Conservation (phyloP, 2,113 vertebrate species). For the Daphoenositta chrysoptera region DNA sequence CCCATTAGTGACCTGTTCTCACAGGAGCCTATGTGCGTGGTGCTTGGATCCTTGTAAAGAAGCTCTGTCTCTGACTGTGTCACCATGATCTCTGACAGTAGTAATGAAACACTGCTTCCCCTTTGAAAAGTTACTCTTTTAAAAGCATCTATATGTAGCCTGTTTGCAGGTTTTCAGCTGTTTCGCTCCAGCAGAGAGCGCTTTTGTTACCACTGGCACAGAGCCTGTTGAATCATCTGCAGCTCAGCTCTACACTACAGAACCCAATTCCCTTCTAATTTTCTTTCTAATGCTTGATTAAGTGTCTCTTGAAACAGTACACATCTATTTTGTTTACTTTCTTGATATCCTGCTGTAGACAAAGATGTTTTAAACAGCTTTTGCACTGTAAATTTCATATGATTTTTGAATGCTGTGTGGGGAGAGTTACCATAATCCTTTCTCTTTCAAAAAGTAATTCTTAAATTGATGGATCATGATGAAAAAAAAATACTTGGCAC, state of each 20-base stretch:
- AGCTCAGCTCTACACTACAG: background rate
- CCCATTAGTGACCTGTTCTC: background rate
- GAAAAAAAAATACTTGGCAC: background rate
- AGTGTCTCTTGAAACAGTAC: background rate
- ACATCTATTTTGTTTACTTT: background rate
- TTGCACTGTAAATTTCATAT: background rate
- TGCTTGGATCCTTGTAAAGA: background rate
- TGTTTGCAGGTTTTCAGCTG: background rate
- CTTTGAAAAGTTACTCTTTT: background rate
- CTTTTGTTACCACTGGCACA: background rate
- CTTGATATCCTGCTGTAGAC: background rate
- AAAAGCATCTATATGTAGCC: background rate
- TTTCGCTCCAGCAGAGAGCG: background rate
- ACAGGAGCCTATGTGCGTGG: background rate
- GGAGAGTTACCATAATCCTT: background rate
- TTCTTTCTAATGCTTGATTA: background rate
- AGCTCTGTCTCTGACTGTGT: background rate
- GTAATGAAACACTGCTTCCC: background rate
- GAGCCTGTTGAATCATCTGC: background rate
- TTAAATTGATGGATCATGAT: background rate
- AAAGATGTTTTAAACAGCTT: background rate
- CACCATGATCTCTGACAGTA: background rate
- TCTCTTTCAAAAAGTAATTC: background rate
- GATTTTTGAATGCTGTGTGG: background rate
- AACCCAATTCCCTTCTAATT: background rate